Evolutionary conservation across 1,140 invertebrate species (phyloP).

Genomic region (Phymastichus coffea): DNA sequence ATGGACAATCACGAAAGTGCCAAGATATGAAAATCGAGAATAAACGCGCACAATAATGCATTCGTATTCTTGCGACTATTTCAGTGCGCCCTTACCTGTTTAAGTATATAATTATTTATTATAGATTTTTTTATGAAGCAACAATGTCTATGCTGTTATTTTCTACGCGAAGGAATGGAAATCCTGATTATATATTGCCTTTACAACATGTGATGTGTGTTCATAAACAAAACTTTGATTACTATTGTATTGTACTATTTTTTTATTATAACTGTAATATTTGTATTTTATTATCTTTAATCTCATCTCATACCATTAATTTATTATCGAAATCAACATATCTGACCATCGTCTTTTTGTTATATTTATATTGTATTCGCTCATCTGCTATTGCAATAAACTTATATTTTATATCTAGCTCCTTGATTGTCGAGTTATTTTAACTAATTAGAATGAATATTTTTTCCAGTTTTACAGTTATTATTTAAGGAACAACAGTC

Average conservation of each 20-base stretch:
- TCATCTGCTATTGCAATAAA: conserved; percentile 40
- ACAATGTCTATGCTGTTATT: conserved; percentile 29
- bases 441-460: no score
- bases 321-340: conserved; percentile 38
- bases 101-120: conserved; percentile 24
- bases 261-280: conserved; percentile 25
- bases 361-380: conserved; percentile 35
- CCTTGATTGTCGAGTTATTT: no score
- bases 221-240: conserved; percentile 31
- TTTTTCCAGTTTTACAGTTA: no score
- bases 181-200: conserved; percentile 10
- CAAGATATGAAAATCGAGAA: conserved; percentile 32
- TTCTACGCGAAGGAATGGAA: conserved; percentile 20
- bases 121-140: conserved; percentile 25
- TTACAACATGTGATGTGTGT: conserved; percentile 43
- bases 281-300: conserved; percentile 23
- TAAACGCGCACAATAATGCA: no score
- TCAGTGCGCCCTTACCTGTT: neutral
- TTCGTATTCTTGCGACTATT: no score
- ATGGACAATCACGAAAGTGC: conserved; percentile 41
- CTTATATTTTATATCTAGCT: conserved; percentile 43
- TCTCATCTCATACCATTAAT: conserved; percentile 36
- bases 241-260: conserved; percentile 27
- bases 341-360: conserved; percentile 32
- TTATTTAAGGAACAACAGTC: no score